These are phyloP conservation scores for Salvelinus sp. DNA, from an alignment of 2,113 vertebrate species.

Conservation along the genomic window DNA sequence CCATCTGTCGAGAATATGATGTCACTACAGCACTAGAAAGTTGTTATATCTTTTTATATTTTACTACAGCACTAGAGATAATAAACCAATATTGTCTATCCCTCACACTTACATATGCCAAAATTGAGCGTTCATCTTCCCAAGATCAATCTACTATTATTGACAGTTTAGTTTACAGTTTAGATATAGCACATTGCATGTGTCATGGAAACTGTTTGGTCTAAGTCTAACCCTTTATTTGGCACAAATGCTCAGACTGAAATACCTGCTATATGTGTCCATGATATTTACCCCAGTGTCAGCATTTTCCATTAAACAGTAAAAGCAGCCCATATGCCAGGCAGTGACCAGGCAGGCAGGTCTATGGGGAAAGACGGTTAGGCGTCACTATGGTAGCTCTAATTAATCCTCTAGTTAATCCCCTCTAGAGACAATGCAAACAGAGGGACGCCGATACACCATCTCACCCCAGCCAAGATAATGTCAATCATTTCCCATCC, in stretches of 20 bases:
- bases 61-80: too few relatives aligned
- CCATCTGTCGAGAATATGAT: conserved; percentile 45
- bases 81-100: not conserved
- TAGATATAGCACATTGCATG: too few relatives aligned
- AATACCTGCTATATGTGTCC: too few relatives aligned
- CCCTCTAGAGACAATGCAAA: conserved; percentile 30
- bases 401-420: conserved; percentile 46
- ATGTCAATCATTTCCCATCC: conserved; percentile 49
- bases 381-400: conserved; percentile 3
- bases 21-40: conserved; percentile 13
- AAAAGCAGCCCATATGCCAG: not conserved
- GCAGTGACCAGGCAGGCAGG: not conserved
- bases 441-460: conserved; percentile 29
- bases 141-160: not conserved
- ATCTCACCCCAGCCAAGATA: conserved; percentile 36
- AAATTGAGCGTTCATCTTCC: not conserved
- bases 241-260: too few relatives aligned
- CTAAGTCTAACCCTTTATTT: too few relatives aligned
- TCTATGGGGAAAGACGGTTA: conserved; percentile 21
- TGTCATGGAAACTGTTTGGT: too few relatives aligned
- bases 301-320: not conserved
- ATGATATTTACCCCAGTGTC: not conserved
- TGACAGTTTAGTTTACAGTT: not conserved
- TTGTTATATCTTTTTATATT: too few relatives aligned
- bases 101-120: not conserved